phyloP scores from a whole-genome alignment of 2,113 vertebrate genomes.

The Lasiurus borealis region DNA sequence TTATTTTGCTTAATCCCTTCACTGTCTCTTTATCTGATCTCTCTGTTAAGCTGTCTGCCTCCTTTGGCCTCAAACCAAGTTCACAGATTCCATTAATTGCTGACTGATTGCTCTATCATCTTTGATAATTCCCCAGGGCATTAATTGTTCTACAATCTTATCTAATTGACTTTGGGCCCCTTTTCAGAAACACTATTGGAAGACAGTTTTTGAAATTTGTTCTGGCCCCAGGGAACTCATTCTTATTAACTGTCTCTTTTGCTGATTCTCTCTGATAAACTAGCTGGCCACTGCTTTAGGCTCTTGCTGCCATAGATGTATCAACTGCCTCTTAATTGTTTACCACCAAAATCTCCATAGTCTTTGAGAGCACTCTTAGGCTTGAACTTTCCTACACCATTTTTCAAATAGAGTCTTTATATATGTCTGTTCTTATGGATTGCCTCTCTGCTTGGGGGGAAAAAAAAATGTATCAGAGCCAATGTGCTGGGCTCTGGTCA shows the following conservation, averaged over 20 bases:
- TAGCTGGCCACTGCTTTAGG: background rate
- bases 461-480: background rate
- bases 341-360: background rate
- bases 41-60: background rate
- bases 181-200: background rate
- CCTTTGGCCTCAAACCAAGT: background rate
- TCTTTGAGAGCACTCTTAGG: background rate
- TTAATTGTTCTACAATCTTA: conserved; percentile 36
- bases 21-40: background rate
- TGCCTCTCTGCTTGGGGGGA: background rate
- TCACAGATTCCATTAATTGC: conserved; percentile 13
- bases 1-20: background rate
- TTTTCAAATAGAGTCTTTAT: conserved; percentile 13
- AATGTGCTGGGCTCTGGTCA: background rate
- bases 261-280: background rate
- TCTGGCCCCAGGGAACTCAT: background rate
- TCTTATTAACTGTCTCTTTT: background rate
- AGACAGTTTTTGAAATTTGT: conserved; percentile 4
- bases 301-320: background rate
- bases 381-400: background rate
- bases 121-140: conserved; percentile 16
- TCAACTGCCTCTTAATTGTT: background rate
- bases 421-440: background rate
- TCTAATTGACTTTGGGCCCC: conserved; percentile 4
- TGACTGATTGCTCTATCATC: conserved; percentile 17